phyloP scores from a whole-genome alignment of 2,888 invertebrate genomes.

The Phrixothrix hirtus region DNA sequence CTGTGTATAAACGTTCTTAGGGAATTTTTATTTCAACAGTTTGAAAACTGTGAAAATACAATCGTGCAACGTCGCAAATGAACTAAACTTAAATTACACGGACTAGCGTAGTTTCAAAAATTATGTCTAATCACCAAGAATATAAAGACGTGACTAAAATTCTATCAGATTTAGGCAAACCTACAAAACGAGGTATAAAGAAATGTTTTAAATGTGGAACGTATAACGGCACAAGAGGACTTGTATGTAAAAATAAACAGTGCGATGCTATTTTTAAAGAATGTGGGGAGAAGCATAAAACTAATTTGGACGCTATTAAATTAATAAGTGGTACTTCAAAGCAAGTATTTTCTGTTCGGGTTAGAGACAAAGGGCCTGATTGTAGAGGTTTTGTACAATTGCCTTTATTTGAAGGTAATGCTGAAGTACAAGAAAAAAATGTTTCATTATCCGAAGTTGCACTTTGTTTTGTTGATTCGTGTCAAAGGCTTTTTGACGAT shows the following conservation, averaged over 20 bases:
- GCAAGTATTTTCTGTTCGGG: conserved; percentile 69
- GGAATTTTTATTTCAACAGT: too few species aligned
- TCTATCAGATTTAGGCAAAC: conserved; percentile 48
- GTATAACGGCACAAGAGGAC: conserved; percentile 75
- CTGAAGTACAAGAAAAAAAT: conserved; percentile 35
- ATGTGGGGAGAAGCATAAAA: conserved; percentile 60
- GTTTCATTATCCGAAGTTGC: conserved; percentile 47
- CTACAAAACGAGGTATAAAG: conserved; percentile 71
- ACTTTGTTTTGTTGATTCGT: conserved; percentile 63
- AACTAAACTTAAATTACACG: too few species aligned
- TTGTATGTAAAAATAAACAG: conserved; percentile 71
- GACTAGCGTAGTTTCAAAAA: too few species aligned
- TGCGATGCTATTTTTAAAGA: conserved; percentile 71
- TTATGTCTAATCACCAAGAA: background rate
- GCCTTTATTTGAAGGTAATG: conserved; percentile 51
- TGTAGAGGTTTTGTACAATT: conserved; percentile 74
- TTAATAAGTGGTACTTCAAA: conserved; percentile 65
- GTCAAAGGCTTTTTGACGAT: conserved; percentile 61
- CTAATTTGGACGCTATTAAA: conserved; percentile 67
- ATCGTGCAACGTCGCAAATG: too few species aligned
- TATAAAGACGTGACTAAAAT: conserved; percentile 8
- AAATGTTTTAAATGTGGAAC: conserved; percentile 77
- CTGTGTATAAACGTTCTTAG: too few species aligned
- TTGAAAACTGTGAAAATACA: too few species aligned
- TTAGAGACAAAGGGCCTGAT: conserved; percentile 70